Conservation (phyloP, 2,797 vertebrate species). For the Atherinosoma microstoma region DNA sequence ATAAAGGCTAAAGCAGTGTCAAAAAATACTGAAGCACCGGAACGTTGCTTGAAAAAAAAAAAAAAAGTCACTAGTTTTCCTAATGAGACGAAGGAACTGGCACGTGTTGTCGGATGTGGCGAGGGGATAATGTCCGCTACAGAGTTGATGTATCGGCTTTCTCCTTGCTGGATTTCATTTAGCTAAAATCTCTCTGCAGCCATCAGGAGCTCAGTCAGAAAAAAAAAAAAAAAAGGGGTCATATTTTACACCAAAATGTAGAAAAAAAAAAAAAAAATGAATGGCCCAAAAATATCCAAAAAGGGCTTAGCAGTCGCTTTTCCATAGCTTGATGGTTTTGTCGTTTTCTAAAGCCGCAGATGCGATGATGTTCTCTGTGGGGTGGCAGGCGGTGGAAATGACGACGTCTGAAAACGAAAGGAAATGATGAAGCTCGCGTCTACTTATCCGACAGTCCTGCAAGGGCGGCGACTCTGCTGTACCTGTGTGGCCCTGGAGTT, state of each 20-base stretch:
- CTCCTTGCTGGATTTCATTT: conserved; percentile 43
- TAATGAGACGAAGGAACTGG: conserved; percentile 26
- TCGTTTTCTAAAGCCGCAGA: conserved; percentile 98
- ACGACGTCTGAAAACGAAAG: conserved; percentile 88
- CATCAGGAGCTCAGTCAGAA: conserved; percentile 53
- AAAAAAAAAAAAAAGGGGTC: conserved; percentile 48
- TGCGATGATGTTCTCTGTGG: conserved; percentile 99
- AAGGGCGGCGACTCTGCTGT: conserved; percentile 7
- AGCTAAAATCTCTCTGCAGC: conserved; percentile 45
- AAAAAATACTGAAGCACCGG: conserved; percentile 32
- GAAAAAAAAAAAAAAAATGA: conserved; percentile 44
- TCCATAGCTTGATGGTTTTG: conserved; percentile 99
- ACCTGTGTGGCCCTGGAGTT: conserved; percentile 99
- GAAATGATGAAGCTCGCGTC: neutral
- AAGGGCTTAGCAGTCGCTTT: conserved; percentile 94
- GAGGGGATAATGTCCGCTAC: conserved; percentile 6
- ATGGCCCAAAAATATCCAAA: conserved; percentile 32
- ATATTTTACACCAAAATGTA: conserved; percentile 61
- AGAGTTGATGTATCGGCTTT: conserved; percentile 36
- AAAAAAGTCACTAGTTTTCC: conserved; percentile 13
- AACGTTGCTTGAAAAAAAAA: conserved; percentile 18
- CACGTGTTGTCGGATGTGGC: conserved; percentile 15
- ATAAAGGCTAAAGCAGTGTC: conserved; percentile 26
- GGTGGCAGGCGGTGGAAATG: conserved; percentile 98
- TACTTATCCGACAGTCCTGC: neutral